These are phyloP conservation scores for Sclerurus mexicanus DNA, from an alignment of 2,113 vertebrate genomes.

Conservation along the genomic window DNA sequence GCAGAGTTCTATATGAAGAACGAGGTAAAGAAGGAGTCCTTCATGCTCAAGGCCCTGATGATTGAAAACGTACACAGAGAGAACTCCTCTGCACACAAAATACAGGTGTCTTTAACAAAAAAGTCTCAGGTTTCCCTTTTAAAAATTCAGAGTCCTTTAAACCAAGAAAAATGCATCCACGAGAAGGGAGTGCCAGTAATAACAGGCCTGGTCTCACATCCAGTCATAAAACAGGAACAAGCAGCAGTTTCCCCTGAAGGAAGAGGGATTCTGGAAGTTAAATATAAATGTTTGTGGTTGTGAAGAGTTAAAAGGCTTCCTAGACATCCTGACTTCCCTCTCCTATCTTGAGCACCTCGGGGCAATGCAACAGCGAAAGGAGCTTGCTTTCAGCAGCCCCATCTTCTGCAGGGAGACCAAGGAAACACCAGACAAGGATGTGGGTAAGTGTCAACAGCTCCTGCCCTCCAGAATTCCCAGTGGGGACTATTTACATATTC, in stretches of 20 bases:
- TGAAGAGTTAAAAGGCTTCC: conserved; percentile 7
- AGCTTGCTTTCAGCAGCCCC: neutral
- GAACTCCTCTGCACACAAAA: neutral
- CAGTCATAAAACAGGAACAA: neutral
- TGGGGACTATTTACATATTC: neutral
- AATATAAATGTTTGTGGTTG: neutral
- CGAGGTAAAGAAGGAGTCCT: neutral
- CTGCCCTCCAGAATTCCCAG: neutral
- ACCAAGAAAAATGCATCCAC: neutral
- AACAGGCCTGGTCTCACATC: neutral
- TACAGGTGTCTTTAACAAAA: neutral
- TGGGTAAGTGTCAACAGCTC: neutral
- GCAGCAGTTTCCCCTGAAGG: neutral
- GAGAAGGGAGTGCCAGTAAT: conserved; percentile 17
- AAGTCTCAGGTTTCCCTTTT: neutral
- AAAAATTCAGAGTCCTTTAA: neutral
- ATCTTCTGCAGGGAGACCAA: neutral
- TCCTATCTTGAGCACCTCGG: neutral
- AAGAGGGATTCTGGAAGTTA: neutral
- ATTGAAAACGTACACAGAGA: neutral
- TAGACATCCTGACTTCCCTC: neutral
- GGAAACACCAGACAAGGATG: neutral
- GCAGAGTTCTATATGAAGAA: neutral
- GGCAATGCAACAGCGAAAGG: neutral
- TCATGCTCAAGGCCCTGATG: neutral